These are phyloP conservation scores for Panzeria rudis DNA, from an alignment of 2,888 invertebrate species.

Conservation along the genomic window DNA sequence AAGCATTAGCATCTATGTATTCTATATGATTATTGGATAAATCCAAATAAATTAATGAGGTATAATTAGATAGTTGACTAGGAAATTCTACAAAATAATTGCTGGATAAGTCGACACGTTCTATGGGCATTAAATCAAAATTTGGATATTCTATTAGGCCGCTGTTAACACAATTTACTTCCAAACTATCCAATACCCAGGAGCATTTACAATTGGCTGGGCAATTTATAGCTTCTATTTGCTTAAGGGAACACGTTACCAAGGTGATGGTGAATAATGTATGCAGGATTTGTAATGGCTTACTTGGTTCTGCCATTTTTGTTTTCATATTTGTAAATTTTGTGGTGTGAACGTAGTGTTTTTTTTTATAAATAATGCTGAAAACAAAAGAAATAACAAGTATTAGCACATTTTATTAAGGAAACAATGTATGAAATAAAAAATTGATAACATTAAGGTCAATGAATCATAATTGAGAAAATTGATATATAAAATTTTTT, in stretches of 20 bases:
- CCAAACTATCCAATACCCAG: slow-evolving; percentile 81
- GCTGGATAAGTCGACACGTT: slow-evolving; percentile 87
- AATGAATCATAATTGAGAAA: slow-evolving; percentile 31
- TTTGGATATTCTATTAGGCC: slow-evolving; percentile 77
- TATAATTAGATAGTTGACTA: slow-evolving; percentile 84
- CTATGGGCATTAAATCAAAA: slow-evolving; percentile 83
- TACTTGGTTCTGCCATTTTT: slow-evolving; percentile 26
- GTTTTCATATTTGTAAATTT: neutral
- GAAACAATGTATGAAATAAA: neutral
- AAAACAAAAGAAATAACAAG: slow-evolving; percentile 13
- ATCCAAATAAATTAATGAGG: slow-evolving; percentile 85
- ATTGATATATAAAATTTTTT: neutral
- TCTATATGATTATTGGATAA: slow-evolving; percentile 85
- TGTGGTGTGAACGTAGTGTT: neutral
- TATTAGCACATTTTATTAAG: slow-evolving; percentile 4
- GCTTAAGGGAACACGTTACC: neutral
- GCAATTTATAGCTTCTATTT: slow-evolving; percentile 75
- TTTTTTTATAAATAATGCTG: neutral
- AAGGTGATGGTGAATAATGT: neutral
- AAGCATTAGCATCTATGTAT: slow-evolving; percentile 84
- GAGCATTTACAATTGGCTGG: slow-evolving; percentile 79
- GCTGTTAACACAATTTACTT: slow-evolving; percentile 79
- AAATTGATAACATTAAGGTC: slow-evolving; percentile 43
- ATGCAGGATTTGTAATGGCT: neutral
- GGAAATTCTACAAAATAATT: slow-evolving; percentile 87